Base-by-base conservation (phyloP, 2,113 vertebrate species). In the Menura novaehollandiae region DNA sequence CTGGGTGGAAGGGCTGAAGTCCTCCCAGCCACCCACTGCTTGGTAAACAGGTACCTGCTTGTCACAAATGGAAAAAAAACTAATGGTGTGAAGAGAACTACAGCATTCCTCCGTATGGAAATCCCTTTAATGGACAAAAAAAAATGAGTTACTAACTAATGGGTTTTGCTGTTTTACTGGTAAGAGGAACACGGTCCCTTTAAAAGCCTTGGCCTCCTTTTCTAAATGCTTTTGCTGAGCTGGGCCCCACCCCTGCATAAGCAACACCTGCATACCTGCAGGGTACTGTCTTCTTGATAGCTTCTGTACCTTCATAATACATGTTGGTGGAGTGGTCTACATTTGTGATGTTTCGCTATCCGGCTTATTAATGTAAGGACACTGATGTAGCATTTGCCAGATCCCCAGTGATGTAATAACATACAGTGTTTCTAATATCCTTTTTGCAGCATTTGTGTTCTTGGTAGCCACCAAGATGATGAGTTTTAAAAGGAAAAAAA, bases 191-290 rank as follows among this genome's bases (percentile, higher is more conserved):
- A 43, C 1, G 89, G 84, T 92, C 52, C 74, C 95, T 96, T 97
- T 97, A 97, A 97, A 95, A 96, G 86, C 78, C 56, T 64, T 89
- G 90, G 93, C 93, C 80, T 95, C 47, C n/a, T 51, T 92, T 88
- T 72, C 75, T 27, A 33, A 84, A 55, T 28, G 51, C 82, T 86
- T 53, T 51, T 88, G 53, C 85, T 37, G 85, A 85, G 63, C 85
- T 80, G 39, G 95, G 95, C 93, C 85, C 86, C 95, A 96, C 94
- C 95, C 78, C 76, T 77, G 74, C 93, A 79, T 90, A 95, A 96
- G 93, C 85, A 97, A 89, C 95, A 97, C 96, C 97, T 98, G 96
- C 88, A 68, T 96, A 88, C 96, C 97, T 98, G 77, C 89, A 90
- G 96, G 97, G 90, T 60, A 78, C 91, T 96, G 81, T 84, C 91